Percentiles rank a stretch among this genome's conserved stretches.
Conservation (phyloP, 35 echinoderm and acorn worm species). For the Apostichopus parvimensis region DNA sequence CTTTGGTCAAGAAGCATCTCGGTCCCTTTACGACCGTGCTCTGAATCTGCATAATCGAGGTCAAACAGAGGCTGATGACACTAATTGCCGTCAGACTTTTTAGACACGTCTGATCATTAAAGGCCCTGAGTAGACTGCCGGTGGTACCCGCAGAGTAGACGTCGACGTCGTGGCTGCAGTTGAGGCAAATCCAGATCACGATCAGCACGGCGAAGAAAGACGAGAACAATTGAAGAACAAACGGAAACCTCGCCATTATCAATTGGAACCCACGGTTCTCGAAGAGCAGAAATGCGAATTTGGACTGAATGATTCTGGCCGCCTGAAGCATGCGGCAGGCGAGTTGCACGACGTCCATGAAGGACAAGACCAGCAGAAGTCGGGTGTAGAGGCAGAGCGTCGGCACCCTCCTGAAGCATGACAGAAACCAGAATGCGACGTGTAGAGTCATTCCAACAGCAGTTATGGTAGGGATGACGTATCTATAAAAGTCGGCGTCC, state of each 20-base stretch:
- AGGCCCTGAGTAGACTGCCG: neutral
- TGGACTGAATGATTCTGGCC: neutral
- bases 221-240: neutral
- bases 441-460: neutral
- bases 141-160: neutral
- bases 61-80: neutral
- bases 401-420: neutral
- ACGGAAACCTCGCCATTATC: neutral
- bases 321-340: neutral
- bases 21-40: neutral
- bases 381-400: neutral
- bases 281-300: neutral
- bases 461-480: neutral
- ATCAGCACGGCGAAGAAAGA: neutral
- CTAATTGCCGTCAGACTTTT: constrained; percentile 9
- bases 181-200: neutral
- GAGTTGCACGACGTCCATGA: neutral
- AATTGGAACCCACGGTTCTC: too few species aligned
- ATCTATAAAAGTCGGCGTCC: neutral
- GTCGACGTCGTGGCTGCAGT: neutral
- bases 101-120: neutral
- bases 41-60: neutral
- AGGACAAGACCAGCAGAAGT: neutral
- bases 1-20: neutral
- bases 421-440: neutral